phyloP scores from a whole-genome alignment of 2,113 vertebrate genomes.

The Picathartes gymnocephalus region DNA sequence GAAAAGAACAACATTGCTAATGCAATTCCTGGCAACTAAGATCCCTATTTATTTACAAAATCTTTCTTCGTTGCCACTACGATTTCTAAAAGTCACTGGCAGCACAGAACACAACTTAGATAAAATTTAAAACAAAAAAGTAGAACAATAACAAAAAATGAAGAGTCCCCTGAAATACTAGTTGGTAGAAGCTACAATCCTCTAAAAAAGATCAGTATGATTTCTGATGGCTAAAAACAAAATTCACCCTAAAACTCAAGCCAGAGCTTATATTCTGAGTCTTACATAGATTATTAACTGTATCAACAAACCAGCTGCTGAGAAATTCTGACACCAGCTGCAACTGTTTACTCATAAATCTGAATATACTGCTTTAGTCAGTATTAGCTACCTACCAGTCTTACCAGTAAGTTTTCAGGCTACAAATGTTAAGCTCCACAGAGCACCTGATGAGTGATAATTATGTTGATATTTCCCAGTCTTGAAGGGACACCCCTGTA shows the following conservation, averaged over 20 bases:
- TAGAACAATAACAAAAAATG: neutral
- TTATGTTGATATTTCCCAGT: neutral
- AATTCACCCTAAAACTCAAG: neutral
- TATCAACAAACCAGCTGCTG: neutral
- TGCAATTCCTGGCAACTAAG: neutral
- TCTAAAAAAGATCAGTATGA: neutral
- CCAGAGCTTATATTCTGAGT: neutral
- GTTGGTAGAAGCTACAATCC: neutral
- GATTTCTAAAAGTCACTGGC: neutral
- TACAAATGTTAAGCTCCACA: neutral
- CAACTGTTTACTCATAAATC: neutral
- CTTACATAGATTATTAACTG: neutral
- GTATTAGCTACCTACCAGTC: neutral
- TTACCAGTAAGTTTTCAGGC: neutral
- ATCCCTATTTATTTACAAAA: neutral
- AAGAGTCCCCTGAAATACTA: neutral
- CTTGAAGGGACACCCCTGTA: neutral
- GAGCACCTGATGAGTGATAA: slow-evolving; percentile 22
- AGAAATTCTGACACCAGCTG: neutral
- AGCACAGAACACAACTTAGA: neutral
- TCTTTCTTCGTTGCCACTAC: neutral
- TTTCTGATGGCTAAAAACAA: neutral
- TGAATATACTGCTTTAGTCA: neutral
- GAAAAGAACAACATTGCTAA: neutral
- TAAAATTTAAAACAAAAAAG: neutral